phyloP scores from a whole-genome alignment of 2,797 vertebrate species.

The Eupleurogrammus muticus region DNA sequence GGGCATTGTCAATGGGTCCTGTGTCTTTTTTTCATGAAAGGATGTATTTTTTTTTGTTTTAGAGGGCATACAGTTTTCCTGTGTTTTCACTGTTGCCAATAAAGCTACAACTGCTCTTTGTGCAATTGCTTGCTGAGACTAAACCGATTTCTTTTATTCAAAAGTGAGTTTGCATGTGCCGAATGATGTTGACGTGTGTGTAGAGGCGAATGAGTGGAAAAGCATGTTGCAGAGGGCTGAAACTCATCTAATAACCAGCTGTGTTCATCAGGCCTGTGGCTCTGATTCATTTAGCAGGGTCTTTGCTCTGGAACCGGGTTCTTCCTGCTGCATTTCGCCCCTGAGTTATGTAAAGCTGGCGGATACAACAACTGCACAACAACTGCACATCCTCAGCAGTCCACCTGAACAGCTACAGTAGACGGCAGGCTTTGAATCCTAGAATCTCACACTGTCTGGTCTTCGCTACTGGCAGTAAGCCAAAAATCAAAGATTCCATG shows the following conservation, averaged over 20 bases:
- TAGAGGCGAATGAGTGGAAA: constrained; percentile 71
- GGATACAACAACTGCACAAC: constrained; percentile 58
- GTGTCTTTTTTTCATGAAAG: constrained; percentile 32
- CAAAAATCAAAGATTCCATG: constrained; percentile 32
- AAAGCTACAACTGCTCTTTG: constrained; percentile 2
- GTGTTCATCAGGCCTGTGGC: constrained; percentile 70
- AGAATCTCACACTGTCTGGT: constrained; percentile 43
- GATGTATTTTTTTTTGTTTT: constrained; percentile 9
- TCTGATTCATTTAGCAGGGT: constrained; percentile 78
- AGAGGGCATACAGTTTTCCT: constrained; percentile 37
- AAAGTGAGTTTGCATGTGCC: constrained; percentile 36
- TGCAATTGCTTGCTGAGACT: constrained; percentile 18
- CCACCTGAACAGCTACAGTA: constrained; percentile 25
- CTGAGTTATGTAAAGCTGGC: constrained; percentile 68
- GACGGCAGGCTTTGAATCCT: constrained; percentile 29
- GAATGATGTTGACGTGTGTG: constrained; percentile 62
- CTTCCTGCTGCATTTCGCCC: constrained; percentile 59
- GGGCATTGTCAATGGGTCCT: constrained; percentile 1
- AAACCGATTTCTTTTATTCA: constrained; percentile 46
- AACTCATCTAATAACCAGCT: constrained; percentile 60
- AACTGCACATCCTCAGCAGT: constrained; percentile 54
- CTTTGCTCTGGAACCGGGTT: constrained; percentile 55
- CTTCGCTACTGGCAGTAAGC: constrained; percentile 42
- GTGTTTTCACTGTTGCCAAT: constrained; percentile 44
- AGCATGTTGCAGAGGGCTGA: constrained; percentile 49